Evolutionary conservation across 2,888 invertebrate genomes (phyloP).

Genomic region (Nematopogon swammerdamellus): DNA sequence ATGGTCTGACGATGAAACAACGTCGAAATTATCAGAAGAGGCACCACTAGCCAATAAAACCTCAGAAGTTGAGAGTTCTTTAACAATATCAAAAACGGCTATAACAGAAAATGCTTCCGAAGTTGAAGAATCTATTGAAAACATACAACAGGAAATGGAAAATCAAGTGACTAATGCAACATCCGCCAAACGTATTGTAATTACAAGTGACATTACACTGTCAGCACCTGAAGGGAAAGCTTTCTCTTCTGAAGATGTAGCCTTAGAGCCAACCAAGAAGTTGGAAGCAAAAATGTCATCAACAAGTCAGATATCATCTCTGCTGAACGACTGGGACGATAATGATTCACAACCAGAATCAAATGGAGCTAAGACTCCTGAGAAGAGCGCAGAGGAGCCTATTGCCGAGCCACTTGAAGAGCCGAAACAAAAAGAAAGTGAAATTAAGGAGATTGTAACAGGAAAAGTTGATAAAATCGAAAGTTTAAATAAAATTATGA

Average conservation of each 20-base stretch:
- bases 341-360: slow-evolving; percentile 38
- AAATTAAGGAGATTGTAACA: slow-evolving; percentile 3
- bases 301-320: slow-evolving; percentile 34
- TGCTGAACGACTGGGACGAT: slow-evolving; percentile 51
- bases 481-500: slow-evolving; percentile 27
- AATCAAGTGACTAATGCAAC: slow-evolving; percentile 21
- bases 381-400: slow-evolving; percentile 12
- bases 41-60: neutral
- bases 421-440: slow-evolving; percentile 3
- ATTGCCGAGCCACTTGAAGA: slow-evolving; percentile 1
- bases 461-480: slow-evolving; percentile 36
- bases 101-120: slow-evolving; percentile 16
- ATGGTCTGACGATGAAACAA: slow-evolving; percentile 37
- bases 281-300: slow-evolving; percentile 10
- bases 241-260: neutral
- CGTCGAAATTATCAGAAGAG: neutral
- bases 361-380: slow-evolving; percentile 5
- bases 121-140: slow-evolving; percentile 44
- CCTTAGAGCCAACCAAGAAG: slow-evolving; percentile 6
- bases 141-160: slow-evolving; percentile 44
- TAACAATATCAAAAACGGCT: neutral
- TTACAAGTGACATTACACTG: neutral
- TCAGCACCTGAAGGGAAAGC: neutral
- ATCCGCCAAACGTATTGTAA: slow-evolving; percentile 4
- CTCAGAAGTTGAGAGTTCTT: neutral